These are phyloP conservation scores for Heptranchias perlo DNA, from an alignment of 2,113 vertebrate genomes.

Conservation along the genomic window DNA sequence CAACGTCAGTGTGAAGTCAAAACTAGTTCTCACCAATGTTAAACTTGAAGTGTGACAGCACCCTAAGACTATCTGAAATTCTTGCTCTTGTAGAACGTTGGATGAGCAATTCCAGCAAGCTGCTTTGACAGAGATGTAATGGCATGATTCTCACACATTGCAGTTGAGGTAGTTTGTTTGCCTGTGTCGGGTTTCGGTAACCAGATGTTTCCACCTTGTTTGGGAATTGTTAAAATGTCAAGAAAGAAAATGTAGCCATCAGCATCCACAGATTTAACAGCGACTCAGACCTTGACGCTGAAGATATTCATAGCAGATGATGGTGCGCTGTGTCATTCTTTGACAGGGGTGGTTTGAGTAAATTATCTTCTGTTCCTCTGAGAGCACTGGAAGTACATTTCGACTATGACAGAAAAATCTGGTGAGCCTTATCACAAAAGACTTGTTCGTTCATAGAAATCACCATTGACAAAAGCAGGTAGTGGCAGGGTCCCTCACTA, in stretches of 20 bases:
- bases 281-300: not conserved
- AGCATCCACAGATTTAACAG: not conserved
- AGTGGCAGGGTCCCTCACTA: not conserved
- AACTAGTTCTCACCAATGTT: not conserved
- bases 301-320: not conserved
- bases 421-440: not conserved
- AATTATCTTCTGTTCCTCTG: not conserved
- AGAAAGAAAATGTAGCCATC: not conserved
- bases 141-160: not conserved
- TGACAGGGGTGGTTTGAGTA: not conserved
- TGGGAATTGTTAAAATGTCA: constrained; percentile 12
- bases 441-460: constrained; percentile 21
- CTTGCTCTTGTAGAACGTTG: not conserved
- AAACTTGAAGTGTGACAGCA: not conserved
- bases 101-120: not conserved
- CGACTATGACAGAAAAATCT: not conserved
- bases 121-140: not conserved
- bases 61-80: not conserved
- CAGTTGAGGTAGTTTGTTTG: not conserved
- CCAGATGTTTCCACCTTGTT: constrained; percentile 9
- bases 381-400: not conserved
- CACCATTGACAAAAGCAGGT: not conserved
- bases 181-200: not conserved
- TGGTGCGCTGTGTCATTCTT: constrained; percentile 6
- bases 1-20: not conserved